Evolutionary conservation across 2,797 vertebrate species (phyloP), one percentile per base, ranked within the genome.

Genomic region (Phataginus tricuspis): DNA sequence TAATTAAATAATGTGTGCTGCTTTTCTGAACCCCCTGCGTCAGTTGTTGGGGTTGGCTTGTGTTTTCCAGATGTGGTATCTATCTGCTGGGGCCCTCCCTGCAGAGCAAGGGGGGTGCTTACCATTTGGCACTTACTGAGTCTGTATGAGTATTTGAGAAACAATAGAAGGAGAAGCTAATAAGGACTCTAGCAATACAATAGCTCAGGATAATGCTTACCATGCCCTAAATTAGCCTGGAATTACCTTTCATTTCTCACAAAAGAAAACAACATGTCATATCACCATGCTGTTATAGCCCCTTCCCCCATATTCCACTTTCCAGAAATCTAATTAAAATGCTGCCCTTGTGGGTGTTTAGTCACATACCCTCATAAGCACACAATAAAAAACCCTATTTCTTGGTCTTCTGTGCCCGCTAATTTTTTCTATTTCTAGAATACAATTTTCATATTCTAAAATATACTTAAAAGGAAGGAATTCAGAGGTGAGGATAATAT

Each of bases 1-100:
- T 96, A 95, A 97, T 97, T 93, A 96, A 96, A 96, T 97, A 63
- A 96, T 29, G 53, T 45, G 85, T 27, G 59, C 71, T 69, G 66
- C 64, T 96, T 93, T 89, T 90, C 90, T 93, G 64, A 91, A 85
- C 77, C 57, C 71, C 61, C 75, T 51, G 27, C 86, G 42, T 72
- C 86, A 75, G 49, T 59, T 69, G 55, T 31, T 75, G 57, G 55
- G 42, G 42, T 86, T 27, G 66, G 63, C 55, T 83, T 39, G 64
- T n/a, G 74, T 85, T 84, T 84, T 94, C 51, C 42, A 59, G 42
- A 91, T 77, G 49, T 86, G 82, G 78, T 34, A 16, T 5, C 0
- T 53, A 49, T 90, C 71, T 74, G 15, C 45, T 3, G 34, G 49
- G 34, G 29, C 42, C 4, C 10, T 90, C 93, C 91, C 39, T 5